phyloP scores from a whole-genome alignment of 2,888 invertebrate genomes.

The Cryptus armator region DNA sequence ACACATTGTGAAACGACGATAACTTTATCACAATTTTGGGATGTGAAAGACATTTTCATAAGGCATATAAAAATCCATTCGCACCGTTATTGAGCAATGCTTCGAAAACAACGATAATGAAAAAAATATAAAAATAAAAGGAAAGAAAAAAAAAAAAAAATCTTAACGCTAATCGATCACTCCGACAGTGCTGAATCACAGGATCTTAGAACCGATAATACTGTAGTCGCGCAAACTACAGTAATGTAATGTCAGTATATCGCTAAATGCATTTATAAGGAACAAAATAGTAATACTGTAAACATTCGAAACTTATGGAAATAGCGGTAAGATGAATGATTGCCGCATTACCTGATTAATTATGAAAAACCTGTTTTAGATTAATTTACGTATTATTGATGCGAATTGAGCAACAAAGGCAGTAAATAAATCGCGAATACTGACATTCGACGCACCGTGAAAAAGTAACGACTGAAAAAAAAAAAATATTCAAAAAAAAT shows the following conservation, averaged over 20 bases:
- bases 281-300: conserved; percentile 24
- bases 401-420: background rate
- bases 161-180: conserved; percentile 28
- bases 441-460: conserved; percentile 12
- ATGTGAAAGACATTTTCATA: conserved; percentile 69
- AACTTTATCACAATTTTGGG: conserved; percentile 67
- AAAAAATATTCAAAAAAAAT: background rate
- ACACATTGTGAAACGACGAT: conserved; percentile 15
- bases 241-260: conserved; percentile 7
- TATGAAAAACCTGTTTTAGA: conserved; percentile 7
- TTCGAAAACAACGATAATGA: conserved; percentile 34
- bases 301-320: conserved; percentile 22
- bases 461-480: background rate
- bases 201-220: conserved; percentile 13
- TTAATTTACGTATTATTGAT: conserved; percentile 5
- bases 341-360: conserved; percentile 4
- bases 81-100: conserved; percentile 62
- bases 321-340: conserved; percentile 42
- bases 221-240: conserved; percentile 2
- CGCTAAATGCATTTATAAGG: conserved; percentile 12
- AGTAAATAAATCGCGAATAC: conserved; percentile 15
- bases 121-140: conserved; percentile 3
- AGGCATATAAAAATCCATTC: conserved; percentile 58
- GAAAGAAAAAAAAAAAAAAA: background rate
- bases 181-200: conserved; percentile 39